Conservation (phyloP, 2,888 invertebrate species). For the Lycophotia porphyrea region DNA sequence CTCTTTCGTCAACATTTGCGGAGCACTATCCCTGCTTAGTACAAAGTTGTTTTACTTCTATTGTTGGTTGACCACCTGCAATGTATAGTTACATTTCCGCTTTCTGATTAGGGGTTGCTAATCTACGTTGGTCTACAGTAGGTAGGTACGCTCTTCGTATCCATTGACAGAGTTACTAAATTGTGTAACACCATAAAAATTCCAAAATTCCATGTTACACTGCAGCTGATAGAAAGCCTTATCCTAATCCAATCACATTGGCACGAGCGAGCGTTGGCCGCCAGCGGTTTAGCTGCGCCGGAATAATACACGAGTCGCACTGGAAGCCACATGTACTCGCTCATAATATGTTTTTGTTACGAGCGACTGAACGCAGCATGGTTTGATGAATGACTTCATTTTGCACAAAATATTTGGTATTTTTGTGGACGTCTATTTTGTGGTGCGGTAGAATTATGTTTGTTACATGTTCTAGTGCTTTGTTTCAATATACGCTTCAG, state of each 20-base stretch:
- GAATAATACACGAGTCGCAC: slow-evolving; percentile 22
- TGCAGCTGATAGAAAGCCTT: slow-evolving; percentile 10
- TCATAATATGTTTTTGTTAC: slow-evolving; percentile 33
- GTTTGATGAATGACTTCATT: slow-evolving; percentile 47
- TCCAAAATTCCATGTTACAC: neutral
- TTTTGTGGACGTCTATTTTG: slow-evolving; percentile 22
- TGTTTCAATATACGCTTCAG: neutral
- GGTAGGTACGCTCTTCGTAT: neutral
- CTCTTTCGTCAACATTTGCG: slow-evolving; percentile 4
- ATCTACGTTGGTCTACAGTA: too few relatives aligned
- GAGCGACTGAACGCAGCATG: slow-evolving; percentile 23
- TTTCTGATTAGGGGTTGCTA: slow-evolving; percentile 1
- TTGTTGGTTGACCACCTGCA: slow-evolving; percentile 9
- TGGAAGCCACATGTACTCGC: slow-evolving; percentile 10
- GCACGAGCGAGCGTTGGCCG: slow-evolving; percentile 2
- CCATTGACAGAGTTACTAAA: neutral
- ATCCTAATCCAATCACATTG: slow-evolving; percentile 50
- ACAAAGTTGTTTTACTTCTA: slow-evolving; percentile 9
- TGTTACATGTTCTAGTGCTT: neutral
- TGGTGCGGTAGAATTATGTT: neutral
- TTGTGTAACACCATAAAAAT: neutral
- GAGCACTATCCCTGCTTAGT: neutral
- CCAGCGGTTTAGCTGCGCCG: slow-evolving; percentile 9
- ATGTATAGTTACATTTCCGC: too few relatives aligned
- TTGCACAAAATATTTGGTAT: slow-evolving; percentile 21